A percentile compares a stretch with the other conserved stretches of the same genome.
Conservation (phyloP, 2,888 invertebrate species). For the Chouioia cunea region DNA sequence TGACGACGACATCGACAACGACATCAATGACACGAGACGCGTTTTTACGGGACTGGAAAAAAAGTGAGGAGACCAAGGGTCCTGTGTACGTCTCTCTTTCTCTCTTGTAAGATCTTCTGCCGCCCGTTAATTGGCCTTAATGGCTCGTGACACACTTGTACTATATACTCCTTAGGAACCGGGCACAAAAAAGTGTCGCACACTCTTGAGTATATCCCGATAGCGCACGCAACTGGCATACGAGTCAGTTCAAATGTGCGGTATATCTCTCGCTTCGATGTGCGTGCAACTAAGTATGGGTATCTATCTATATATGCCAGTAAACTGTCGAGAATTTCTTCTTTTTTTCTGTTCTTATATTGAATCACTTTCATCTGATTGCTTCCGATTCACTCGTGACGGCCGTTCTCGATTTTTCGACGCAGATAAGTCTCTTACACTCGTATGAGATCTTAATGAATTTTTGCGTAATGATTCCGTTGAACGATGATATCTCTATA, state of each 20-base stretch:
- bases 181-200: slow-evolving; percentile 22
- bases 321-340: slow-evolving; percentile 28
- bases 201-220: background rate
- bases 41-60: background rate
- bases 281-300: too few species aligned
- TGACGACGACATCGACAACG: too few species aligned
- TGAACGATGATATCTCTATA: slow-evolving; percentile 2
- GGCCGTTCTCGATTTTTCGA: slow-evolving; percentile 10
- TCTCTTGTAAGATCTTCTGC: slow-evolving; percentile 54
- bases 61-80: background rate
- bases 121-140: slow-evolving; percentile 62
- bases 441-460: slow-evolving; percentile 25
- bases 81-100: slow-evolving; percentile 3
- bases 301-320: too few species aligned
- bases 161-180: slow-evolving; percentile 1
- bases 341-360: slow-evolving; percentile 20
- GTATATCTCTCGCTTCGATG: too few species aligned
- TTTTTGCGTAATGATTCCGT: slow-evolving; percentile 6
- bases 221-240: too few species aligned
- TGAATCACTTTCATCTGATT: slow-evolving; percentile 43
- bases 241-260: too few species aligned
- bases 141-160: slow-evolving; percentile 57
- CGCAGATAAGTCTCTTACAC: slow-evolving; percentile 5
- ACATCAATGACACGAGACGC: background rate
- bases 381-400: slow-evolving; percentile 18